A percentile compares a stretch with the other conserved stretches of the same genome.
Conservation (phyloP, 2,113 vertebrate species). For the Pristiophorus japonicus region DNA sequence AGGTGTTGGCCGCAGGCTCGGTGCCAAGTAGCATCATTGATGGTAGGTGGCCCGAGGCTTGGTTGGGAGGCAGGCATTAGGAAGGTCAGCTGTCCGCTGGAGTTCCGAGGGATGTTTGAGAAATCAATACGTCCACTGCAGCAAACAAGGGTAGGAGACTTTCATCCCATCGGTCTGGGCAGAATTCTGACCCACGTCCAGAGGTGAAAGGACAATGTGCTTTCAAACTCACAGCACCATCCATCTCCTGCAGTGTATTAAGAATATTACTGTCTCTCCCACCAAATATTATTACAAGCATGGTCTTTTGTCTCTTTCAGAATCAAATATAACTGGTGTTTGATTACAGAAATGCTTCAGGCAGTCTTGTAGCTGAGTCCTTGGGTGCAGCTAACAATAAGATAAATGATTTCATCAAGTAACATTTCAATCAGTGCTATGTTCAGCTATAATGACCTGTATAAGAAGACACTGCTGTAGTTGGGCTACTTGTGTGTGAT, state of each 20-base stretch:
- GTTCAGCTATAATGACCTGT: neutral
- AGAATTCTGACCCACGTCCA: neutral
- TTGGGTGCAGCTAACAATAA: neutral
- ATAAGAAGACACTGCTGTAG: neutral
- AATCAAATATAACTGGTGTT: neutral
- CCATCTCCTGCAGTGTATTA: neutral
- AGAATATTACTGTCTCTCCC: too few species aligned
- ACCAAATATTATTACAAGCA: neutral
- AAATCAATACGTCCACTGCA: neutral
- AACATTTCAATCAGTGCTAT: neutral
- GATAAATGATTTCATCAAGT: neutral
- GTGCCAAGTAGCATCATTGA: too few species aligned
- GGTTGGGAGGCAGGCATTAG: too few species aligned
- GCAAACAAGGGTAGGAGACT: neutral
- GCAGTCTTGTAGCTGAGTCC: neutral
- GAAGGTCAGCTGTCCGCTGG: too few species aligned
- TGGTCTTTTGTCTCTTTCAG: neutral
- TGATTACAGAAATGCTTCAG: neutral
- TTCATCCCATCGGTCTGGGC: too few species aligned
- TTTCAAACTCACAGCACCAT: neutral
- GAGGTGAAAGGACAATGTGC: neutral
- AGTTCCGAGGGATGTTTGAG: too few species aligned
- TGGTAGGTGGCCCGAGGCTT: too few species aligned
- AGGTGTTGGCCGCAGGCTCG: too few species aligned
- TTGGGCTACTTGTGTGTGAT: neutral